Base-by-base conservation (phyloP, 2,797 vertebrate species). In the Darevskia nairensis region DNA sequence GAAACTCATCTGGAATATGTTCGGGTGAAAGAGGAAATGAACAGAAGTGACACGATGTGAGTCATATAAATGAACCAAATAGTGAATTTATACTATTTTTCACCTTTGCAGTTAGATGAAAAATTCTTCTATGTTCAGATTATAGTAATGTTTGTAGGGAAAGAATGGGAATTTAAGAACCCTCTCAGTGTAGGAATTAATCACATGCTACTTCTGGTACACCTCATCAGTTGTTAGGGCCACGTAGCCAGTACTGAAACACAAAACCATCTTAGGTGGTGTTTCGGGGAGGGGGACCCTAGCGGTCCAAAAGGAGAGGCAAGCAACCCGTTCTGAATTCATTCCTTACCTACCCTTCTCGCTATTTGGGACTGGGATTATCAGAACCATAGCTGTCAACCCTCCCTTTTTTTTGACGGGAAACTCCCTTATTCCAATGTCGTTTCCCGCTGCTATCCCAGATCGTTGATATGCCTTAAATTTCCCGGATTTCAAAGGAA, bases 1-100 rank as follows among this genome's bases (percentile, higher is more conserved):
- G 93, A 97, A 13, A 97, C 97, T 71, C 96, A 97, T 83, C 93
- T 97, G 93, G 97, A 98, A 84, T 95, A 98, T 80, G 93, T 96
- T 68, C 96, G 93, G 80, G 92, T 99, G 44, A 98, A 97, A 92
- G 97, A 97, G 84, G 97, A 98, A 92, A 97, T 97, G 91, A 84
- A 91, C 80, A 97, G 94, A 89, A 96, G 94, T 55, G 91, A 97
- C 86, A 96, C 94, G 88, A 84, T 96, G 99, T 99, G 95, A 97
- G 98, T 97, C 11, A 2, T 84, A 61, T 25, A 84, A 79, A 59
- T 10, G 9, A 71, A 82, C 8, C 9, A 46, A 27, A 4, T 32
- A 25, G n/a, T 50, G n/a, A 66, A 82, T 59, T 68, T 88, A 17
- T 77, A 29, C 13, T 59, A 8, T 35, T 75, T 1, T 23, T 68